Base-by-base conservation (phyloP, 2,113 vertebrate species). In the Microcebus lehilahytsara region DNA sequence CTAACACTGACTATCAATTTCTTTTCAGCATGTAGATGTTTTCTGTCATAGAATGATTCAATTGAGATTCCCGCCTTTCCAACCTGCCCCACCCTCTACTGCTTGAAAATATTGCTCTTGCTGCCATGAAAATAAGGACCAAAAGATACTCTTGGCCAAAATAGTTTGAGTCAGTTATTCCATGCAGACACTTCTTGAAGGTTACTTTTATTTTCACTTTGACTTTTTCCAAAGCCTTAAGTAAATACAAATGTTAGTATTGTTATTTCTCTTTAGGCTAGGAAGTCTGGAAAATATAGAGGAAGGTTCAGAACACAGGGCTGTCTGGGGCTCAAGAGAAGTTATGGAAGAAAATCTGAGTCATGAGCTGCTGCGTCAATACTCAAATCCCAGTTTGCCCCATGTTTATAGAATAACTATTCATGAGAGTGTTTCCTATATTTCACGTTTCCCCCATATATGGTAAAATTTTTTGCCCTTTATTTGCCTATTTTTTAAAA, bases 241-340 rank as follows among this genome's bases (percentile, higher is more conserved):
- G 92, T 95, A 96, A 95, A 96, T 86, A 81, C 90, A 93, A 97
- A 94, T 96, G 92, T 97, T 85, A 84, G 51, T 62, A 62, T 89
- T 96, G 80, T 94, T 97, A 87, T 96, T 97, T 96, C 94, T 94
- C 88, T 95, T 98, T 96, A 96, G 60, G 85, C 81, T 94, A 42
- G 34, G n/a, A 88, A 94, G 60, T 93, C 89, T 97, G 94, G 95
- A 91, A 96, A 97, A 93, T 89, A 95, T 8, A 89, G 77, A 71
- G 34, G 75, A 91, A 85, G 51, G 66, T 78, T 93, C 74, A n/a
- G 71, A 89, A 93, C 53, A 17, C 25, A 51, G 2, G 6, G 66
- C 67, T 80, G 87, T 77, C 87, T 96, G 77, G 71, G 79, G 34
- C 12, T 0, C 62, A 64, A 46, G 56, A 72, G 30, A 78, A 72